These are phyloP conservation scores for Crocuta crocuta DNA, from an alignment of 2,113 vertebrate species.

Conservation along the genomic window DNA sequence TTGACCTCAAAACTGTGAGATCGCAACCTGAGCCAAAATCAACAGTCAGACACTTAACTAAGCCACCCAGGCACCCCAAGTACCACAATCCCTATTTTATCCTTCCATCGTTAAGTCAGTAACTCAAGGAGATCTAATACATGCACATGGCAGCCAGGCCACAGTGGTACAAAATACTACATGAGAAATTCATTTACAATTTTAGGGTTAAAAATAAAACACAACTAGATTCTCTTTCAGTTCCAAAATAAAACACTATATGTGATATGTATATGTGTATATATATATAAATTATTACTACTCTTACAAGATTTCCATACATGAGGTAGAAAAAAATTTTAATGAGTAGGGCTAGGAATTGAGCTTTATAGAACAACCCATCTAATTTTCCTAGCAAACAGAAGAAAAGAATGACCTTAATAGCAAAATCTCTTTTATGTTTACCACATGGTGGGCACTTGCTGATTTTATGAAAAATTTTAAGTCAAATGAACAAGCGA, in stretches of 20 bases:
- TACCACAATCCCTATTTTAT: neutral
- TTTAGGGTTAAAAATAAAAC: neutral
- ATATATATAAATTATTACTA: neutral
- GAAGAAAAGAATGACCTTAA: slow-evolving; percentile 22
- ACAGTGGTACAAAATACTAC: neutral
- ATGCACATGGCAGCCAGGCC: neutral
- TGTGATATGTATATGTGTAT: neutral
- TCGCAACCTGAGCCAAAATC: too few species aligned
- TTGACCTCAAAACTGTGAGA: too few species aligned
- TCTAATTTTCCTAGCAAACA: slow-evolving; percentile 43
- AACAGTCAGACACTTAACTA: too few species aligned
- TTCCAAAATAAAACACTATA: slow-evolving; percentile 6
- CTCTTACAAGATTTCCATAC: slow-evolving; percentile 6
- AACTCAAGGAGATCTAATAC: neutral
- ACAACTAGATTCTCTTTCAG: neutral
- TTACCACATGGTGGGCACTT: neutral
- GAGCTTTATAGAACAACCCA: slow-evolving; percentile 44
- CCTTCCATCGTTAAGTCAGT: neutral
- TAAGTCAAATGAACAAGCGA: neutral
- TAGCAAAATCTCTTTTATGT: slow-evolving; percentile 31
- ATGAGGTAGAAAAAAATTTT: neutral
- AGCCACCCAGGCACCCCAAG: neutral
- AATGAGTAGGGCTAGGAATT: neutral
- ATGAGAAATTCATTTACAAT: neutral
- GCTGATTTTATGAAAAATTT: neutral